Conservation (phyloP, 2,113 vertebrate genomes). For the Poeciliopsis retropinna region DNA sequence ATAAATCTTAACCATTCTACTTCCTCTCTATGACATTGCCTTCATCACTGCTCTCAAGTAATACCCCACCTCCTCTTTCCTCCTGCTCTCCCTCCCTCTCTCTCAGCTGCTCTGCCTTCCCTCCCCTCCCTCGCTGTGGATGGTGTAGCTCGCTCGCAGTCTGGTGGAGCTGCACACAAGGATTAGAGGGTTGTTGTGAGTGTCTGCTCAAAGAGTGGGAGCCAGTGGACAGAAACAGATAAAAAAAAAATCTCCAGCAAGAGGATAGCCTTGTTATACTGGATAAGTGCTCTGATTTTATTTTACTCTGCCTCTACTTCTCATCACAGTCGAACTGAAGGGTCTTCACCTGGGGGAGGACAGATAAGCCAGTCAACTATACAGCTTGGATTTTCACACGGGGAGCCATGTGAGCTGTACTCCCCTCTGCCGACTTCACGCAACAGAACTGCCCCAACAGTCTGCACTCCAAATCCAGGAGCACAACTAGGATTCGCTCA, state of each 20-base stretch:
- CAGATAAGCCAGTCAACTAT: slow-evolving; percentile 65
- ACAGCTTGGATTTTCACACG: slow-evolving; percentile 71
- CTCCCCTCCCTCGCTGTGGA: slow-evolving; percentile 71
- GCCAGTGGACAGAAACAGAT: slow-evolving; percentile 49
- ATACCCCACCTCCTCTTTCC: slow-evolving; percentile 61
- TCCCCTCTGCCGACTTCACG: slow-evolving; percentile 57
- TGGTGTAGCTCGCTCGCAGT: slow-evolving; percentile 70
- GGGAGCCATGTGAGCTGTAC: slow-evolving; percentile 81
- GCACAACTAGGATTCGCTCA: slow-evolving; percentile 51
- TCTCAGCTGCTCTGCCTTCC: slow-evolving; percentile 74
- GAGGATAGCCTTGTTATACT: slow-evolving; percentile 46
- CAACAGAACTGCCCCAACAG: slow-evolving; percentile 39
- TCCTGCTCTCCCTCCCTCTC: slow-evolving; percentile 65
- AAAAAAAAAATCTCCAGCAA: slow-evolving; percentile 30
- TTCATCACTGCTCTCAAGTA: slow-evolving; percentile 54
- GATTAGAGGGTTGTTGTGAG: slow-evolving; percentile 77
- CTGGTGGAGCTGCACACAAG: slow-evolving; percentile 77
- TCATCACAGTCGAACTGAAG: slow-evolving; percentile 30
- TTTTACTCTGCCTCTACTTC: slow-evolving; percentile 23
- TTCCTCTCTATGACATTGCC: slow-evolving; percentile 46
- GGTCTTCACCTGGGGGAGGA: slow-evolving; percentile 65
- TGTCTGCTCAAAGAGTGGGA: slow-evolving; percentile 71
- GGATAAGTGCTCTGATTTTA: slow-evolving; percentile 56
- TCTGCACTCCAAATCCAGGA: slow-evolving; percentile 62
- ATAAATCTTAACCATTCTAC: slow-evolving; percentile 45